A percentile compares a stretch with the other conserved stretches of the same genome.
Evolutionary conservation across 2,797 vertebrate genomes (phyloP).

Genomic region (Dipus sagitta): DNA sequence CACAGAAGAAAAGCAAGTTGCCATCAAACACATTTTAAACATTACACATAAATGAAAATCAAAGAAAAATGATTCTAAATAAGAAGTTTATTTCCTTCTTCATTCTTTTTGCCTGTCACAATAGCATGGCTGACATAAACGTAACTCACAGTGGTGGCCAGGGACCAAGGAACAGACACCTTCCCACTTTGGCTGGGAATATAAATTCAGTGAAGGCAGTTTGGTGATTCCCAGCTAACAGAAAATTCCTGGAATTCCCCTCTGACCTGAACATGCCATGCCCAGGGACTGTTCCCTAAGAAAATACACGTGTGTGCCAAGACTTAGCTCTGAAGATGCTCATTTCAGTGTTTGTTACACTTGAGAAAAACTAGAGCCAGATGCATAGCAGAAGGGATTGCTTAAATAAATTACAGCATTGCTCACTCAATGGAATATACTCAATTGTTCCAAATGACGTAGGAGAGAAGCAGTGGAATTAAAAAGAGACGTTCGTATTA

Average conservation of each 20-base stretch:
- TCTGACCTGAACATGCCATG: not conserved
- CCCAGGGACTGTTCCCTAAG: not conserved
- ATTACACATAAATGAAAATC: not conserved
- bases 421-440: not conserved
- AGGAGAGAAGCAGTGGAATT: not conserved
- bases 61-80: conserved; percentile 27
- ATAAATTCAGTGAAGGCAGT: not conserved
- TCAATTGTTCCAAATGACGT: not conserved
- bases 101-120: not conserved
- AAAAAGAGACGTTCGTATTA: not conserved
- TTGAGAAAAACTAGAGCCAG: not conserved
- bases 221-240: not conserved
- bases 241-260: not conserved
- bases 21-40: not conserved
- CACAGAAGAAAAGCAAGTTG: conserved; percentile 37
- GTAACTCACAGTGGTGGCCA: not conserved
- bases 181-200: not conserved
- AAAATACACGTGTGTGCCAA: not conserved
- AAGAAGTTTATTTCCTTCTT: not conserved
- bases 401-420: not conserved
- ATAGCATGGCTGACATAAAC: not conserved
- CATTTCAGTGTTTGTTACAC: not conserved
- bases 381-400: not conserved
- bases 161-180: accelerated
- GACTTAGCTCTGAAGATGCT: not conserved